Percentiles rank a stretch among this genome's conserved stretches.
These are phyloP conservation scores for Plectropomus leopardus DNA, from an alignment of 2,113 vertebrate species.

Conservation along the genomic window DNA sequence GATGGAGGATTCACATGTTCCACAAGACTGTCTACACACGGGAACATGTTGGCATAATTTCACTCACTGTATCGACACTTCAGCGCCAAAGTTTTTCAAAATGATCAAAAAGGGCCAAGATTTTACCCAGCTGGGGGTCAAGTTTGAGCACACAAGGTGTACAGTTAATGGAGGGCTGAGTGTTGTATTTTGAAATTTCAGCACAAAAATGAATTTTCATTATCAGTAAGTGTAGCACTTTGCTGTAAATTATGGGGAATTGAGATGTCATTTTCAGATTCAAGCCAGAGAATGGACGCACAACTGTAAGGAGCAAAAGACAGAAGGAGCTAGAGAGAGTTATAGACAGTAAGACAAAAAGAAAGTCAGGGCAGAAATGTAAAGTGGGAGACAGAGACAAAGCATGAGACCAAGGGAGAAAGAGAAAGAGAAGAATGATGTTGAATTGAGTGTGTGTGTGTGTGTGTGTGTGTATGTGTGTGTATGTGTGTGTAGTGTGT, in stretches of 20 bases:
- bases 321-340: slow-evolving; percentile 24
- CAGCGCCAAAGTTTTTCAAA: slow-evolving; percentile 38
- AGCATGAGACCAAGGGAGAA: slow-evolving; percentile 51
- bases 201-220: slow-evolving; percentile 53
- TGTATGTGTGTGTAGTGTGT: slow-evolving; percentile 70
- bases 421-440: slow-evolving; percentile 77
- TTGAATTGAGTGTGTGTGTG: slow-evolving; percentile 78
- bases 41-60: slow-evolving; percentile 35
- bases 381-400: slow-evolving; percentile 66
- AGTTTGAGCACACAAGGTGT: slow-evolving; percentile 34
- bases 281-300: slow-evolving; percentile 35
- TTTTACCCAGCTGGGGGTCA: slow-evolving; percentile 43
- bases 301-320: slow-evolving; percentile 15
- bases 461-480: slow-evolving; percentile 74
- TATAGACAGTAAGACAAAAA: slow-evolving; percentile 42
- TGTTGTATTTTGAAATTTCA: slow-evolving; percentile 44
- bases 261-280: slow-evolving; percentile 60
- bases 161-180: slow-evolving; percentile 42
- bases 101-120: slow-evolving; percentile 41
- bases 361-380: slow-evolving; percentile 56
- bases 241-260: slow-evolving; percentile 63
- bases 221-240: slow-evolving; percentile 57
- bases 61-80: slow-evolving; percentile 42
- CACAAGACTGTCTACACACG: slow-evolving; percentile 2
- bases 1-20: slow-evolving; percentile 29